A percentile compares a stretch with the other conserved stretches of the same genome.
phyloP scores from a whole-genome alignment of 2,797 vertebrate species.

The Triplophysa bombifrons region DNA sequence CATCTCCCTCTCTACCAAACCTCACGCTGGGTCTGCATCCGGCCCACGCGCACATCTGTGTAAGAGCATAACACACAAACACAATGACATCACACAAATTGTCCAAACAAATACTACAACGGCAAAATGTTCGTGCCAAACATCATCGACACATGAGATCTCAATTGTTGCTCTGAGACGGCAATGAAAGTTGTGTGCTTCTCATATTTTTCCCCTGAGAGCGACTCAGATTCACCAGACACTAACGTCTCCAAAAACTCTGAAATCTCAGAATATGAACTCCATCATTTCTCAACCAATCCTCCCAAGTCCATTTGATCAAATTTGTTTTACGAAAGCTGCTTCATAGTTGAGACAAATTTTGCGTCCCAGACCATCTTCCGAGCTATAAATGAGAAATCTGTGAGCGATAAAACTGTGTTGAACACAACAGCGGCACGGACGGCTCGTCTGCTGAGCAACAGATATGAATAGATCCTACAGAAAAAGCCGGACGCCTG shows the following conservation, averaged over 20 bases:
- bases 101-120: not conserved
- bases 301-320: not conserved
- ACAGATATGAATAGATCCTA: conserved; percentile 56
- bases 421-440: conserved; percentile 5
- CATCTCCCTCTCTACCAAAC: conserved; percentile 86
- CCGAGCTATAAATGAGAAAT: conserved; percentile 1
- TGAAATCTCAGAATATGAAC: too few relatives aligned
- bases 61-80: conserved; percentile 68
- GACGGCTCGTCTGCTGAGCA: conserved; percentile 30
- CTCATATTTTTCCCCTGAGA: not conserved
- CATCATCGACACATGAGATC: not conserved
- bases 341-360: too few relatives aligned
- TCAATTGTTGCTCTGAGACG: not conserved
- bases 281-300: not conserved
- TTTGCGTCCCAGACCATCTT: not conserved
- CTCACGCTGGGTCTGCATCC: conserved; percentile 85
- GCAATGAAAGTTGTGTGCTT: not conserved
- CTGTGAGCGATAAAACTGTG: not conserved
- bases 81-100: not conserved
- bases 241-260: not conserved
- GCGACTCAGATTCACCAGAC: not conserved
- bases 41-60: conserved; percentile 76
- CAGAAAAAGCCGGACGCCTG: conserved; percentile 43
- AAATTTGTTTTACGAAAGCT: too few relatives aligned
- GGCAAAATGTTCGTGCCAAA: too few relatives aligned